Evolutionary conservation across 2,888 invertebrate species (phyloP).

Genomic region (Mamestra brassicae): DNA sequence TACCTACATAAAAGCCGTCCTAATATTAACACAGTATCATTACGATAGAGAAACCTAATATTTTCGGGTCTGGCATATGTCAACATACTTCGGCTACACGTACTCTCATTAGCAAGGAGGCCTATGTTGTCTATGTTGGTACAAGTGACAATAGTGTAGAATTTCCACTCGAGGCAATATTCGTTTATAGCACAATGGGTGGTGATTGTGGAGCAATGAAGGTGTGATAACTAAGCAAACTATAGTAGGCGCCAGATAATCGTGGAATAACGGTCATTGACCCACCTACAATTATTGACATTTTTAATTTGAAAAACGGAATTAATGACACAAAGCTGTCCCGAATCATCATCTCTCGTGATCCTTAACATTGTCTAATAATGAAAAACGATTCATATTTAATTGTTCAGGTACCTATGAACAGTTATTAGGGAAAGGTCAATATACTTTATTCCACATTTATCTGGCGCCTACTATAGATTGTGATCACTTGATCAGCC

Average conservation of each 20-base stretch:
- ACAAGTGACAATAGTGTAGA: conserved; percentile 12
- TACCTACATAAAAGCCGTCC: conserved; percentile 1
- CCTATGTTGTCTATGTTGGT: background rate
- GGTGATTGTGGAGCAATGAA: background rate
- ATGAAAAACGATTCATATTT: too few species aligned
- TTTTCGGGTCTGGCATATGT: conserved; percentile 13
- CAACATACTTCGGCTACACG: conserved; percentile 5
- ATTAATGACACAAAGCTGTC: too few species aligned
- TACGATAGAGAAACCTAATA: conserved; percentile 34
- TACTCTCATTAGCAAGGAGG: conserved; percentile 11
- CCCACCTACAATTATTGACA: too few species aligned
- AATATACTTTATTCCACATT: too few species aligned
- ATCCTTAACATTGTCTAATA: too few species aligned
- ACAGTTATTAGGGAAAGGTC: too few species aligned
- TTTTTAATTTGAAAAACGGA: too few species aligned
- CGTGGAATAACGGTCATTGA: too few species aligned
- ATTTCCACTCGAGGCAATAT: background rate
- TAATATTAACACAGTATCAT: conserved; percentile 30
- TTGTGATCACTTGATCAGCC: background rate
- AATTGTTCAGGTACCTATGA: too few species aligned
- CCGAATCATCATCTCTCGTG: too few species aligned
- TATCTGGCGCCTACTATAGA: too few species aligned
- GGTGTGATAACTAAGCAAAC: conserved; percentile 6
- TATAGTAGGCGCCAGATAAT: too few species aligned
- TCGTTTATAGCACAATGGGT: conserved; percentile 5